These are phyloP conservation scores for Morinoia aosen DNA, from an alignment of 2,888 invertebrate species.

Conservation along the genomic window DNA sequence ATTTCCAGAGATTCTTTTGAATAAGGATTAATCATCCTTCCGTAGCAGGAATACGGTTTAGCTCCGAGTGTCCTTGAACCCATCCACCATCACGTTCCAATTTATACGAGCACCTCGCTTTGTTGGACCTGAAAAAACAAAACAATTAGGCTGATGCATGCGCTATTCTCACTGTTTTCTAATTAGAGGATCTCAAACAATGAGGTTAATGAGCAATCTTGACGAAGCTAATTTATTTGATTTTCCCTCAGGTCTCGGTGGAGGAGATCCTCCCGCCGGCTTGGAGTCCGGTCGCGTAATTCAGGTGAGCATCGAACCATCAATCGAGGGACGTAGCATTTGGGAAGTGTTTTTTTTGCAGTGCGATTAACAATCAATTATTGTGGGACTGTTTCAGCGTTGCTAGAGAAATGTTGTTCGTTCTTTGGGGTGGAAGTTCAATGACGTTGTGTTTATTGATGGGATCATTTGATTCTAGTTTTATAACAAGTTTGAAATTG, in stretches of 20 bases:
- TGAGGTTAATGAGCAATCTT: neutral
- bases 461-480: neutral
- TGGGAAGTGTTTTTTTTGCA: neutral
- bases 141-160: neutral
- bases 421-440: neutral
- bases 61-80: neutral
- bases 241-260: slow-evolving; percentile 33
- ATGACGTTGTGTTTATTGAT: neutral
- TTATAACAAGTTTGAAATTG: neutral
- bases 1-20: neutral
- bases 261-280: slow-evolving; percentile 41
- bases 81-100: neutral
- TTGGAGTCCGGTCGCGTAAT: slow-evolving; percentile 42
- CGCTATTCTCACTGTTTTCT: neutral
- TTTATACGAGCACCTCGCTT: neutral
- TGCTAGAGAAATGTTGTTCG: neutral
- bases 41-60: neutral
- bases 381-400: neutral
- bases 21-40: neutral
- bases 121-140: neutral
- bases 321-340: neutral
- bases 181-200: neutral
- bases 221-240: neutral
- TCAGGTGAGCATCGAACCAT: slow-evolving; percentile 1
- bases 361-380: neutral